phyloP scores from a whole-genome alignment of 2,888 invertebrate genomes.

The Notodonta dromedarius region DNA sequence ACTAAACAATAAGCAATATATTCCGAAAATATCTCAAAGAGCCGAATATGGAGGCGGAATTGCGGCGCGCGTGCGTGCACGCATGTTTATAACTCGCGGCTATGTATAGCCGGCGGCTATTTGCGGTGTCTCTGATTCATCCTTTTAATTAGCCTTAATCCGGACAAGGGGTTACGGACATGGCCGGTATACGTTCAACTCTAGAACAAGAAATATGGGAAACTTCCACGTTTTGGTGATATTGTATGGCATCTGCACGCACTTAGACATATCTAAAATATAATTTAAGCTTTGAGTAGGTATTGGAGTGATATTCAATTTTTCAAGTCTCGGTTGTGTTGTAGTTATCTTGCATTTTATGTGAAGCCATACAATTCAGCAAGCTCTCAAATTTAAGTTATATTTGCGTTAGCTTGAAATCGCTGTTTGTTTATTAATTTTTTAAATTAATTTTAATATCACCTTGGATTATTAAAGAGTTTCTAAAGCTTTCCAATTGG shows the following conservation, averaged over 20 bases:
- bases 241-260: background rate
- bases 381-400: too few relatives aligned
- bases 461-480: background rate
- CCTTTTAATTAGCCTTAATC: conserved; percentile 35
- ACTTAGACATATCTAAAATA: too few relatives aligned
- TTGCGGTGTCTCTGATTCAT: conserved; percentile 41
- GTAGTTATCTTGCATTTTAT: too few relatives aligned
- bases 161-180: conserved; percentile 14
- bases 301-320: too few relatives aligned
- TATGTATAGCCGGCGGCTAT: conserved; percentile 40
- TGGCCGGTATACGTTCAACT: background rate
- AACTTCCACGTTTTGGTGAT: background rate
- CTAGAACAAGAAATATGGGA: background rate
- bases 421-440: too few relatives aligned
- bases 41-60: conserved; percentile 41
- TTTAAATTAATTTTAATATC: too few relatives aligned
- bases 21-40: conserved; percentile 22
- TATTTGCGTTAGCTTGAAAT: too few relatives aligned
- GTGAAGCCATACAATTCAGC: too few relatives aligned
- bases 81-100: conserved; percentile 40
- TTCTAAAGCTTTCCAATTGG: background rate
- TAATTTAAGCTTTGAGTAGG: too few relatives aligned
- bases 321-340: too few relatives aligned
- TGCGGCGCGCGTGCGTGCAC: conserved; percentile 34
- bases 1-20: conserved; percentile 22